Conservation (phyloP, 2,888 invertebrate genomes). For the Bellardia pandia region DNA sequence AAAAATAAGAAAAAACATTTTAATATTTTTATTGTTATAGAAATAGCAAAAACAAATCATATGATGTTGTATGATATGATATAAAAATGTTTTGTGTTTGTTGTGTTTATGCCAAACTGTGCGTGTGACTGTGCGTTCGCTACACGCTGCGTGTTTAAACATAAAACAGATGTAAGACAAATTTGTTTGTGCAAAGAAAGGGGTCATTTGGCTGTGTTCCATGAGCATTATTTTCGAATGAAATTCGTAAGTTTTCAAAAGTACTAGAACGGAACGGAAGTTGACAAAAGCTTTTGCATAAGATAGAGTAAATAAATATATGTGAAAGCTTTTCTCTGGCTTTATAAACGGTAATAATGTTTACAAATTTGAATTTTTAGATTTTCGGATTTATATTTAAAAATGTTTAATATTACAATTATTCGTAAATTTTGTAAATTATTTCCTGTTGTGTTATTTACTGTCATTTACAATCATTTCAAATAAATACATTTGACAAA, state of each 20-base stretch:
- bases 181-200: conserved; percentile 30
- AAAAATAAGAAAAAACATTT: conserved; percentile 36
- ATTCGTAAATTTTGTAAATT: background rate
- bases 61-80: conserved; percentile 14
- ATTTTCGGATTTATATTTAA: too few relatives aligned
- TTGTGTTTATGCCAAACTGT: conserved; percentile 37
- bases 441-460: background rate
- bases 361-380: conserved; percentile 7
- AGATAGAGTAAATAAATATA: background rate
- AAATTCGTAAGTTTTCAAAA: conserved; percentile 14
- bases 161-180: conserved; percentile 51
- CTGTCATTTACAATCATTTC: background rate
- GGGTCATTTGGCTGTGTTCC: conserved; percentile 63
- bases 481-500: conserved; percentile 30
- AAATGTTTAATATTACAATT: too few relatives aligned
- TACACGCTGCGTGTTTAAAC: conserved; percentile 21
- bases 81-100: background rate
- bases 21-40: conserved; percentile 31
- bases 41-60: conserved; percentile 44
- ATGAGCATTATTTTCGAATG: conserved; percentile 24
- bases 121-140: background rate
- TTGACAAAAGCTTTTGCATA: conserved; percentile 15
- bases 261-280: conserved; percentile 15
- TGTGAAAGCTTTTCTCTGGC: conserved; percentile 26
- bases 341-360: conserved; percentile 40